These are phyloP conservation scores for Microplitis manilae DNA, from an alignment of 2,888 invertebrate species.

Conservation along the genomic window DNA sequence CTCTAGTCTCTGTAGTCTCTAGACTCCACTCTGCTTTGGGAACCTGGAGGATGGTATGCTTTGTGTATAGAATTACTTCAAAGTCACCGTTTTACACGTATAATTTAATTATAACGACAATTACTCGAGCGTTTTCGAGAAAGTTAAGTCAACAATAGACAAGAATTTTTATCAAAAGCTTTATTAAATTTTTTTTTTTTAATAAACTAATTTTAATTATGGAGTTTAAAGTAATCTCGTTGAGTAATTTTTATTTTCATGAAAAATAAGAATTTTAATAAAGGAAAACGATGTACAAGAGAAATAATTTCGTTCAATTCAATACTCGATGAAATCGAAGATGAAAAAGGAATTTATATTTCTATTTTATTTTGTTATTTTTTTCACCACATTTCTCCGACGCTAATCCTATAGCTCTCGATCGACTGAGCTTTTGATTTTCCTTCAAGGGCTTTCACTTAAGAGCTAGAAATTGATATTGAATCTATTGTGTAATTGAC, in stretches of 20 bases:
- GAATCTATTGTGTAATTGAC: neutral
- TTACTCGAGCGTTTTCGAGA: too few relatives aligned
- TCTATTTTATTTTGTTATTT: constrained; percentile 2
- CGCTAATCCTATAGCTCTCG: constrained; percentile 17
- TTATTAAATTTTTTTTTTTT: too few relatives aligned
- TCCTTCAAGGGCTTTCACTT: constrained; percentile 11
- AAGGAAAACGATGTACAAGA: neutral
- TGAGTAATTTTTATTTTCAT: too few relatives aligned
- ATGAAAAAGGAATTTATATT: neutral
- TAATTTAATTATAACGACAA: neutral
- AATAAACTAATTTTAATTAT: too few relatives aligned
- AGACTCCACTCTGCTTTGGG: neutral
- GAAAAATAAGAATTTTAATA: too few relatives aligned
- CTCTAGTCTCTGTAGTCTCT: neutral
- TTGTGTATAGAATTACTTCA: neutral
- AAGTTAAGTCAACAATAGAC: too few relatives aligned
- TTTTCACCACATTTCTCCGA: neutral
- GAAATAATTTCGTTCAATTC: neutral
- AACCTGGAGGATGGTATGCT: neutral
- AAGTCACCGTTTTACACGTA: neutral
- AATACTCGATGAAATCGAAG: neutral
- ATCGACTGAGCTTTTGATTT: neutral
- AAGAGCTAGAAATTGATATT: neutral
- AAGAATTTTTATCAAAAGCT: too few relatives aligned
- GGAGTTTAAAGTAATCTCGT: too few relatives aligned